Conservation (phyloP, 2,113 vertebrate genomes). For the Seriola dumerili region DNA sequence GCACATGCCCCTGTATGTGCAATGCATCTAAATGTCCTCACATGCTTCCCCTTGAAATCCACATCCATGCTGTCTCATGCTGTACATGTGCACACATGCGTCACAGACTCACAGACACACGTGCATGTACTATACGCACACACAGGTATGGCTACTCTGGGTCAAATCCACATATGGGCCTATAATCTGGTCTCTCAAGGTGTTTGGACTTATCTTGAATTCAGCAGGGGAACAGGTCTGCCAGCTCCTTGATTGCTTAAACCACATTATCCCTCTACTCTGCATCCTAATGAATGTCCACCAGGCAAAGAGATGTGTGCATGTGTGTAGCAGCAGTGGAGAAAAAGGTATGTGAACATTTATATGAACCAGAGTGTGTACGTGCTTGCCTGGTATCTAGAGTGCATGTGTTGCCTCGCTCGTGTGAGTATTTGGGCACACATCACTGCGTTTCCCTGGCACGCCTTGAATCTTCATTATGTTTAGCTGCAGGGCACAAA, state of each 20-base stretch:
- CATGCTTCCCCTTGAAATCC: constrained; percentile 26
- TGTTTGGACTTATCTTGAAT: constrained; percentile 78
- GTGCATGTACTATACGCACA: constrained; percentile 10
- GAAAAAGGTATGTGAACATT: constrained; percentile 4
- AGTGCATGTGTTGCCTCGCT: constrained; percentile 27
- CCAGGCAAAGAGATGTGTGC: constrained; percentile 54
- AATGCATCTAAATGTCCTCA: constrained; percentile 16
- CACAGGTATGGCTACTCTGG: constrained; percentile 38
- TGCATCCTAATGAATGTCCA: constrained; percentile 79
- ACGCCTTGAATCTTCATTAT: constrained; percentile 77
- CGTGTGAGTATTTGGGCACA: constrained; percentile 52
- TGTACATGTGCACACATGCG: constrained; percentile 16
- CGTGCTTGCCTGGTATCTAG: constrained; percentile 7
- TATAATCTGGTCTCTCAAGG: constrained; percentile 77
- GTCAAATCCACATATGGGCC: constrained; percentile 66
- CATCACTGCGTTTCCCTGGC: constrained; percentile 52
- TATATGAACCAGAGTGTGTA: constrained; percentile 18
- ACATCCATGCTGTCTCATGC: constrained; percentile 31
- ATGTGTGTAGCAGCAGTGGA: neutral
- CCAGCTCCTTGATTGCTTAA: constrained; percentile 78
- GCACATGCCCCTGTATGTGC: neutral
- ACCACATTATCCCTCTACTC: constrained; percentile 74
- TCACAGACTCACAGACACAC: constrained; percentile 23
- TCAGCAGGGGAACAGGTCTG: constrained; percentile 66
- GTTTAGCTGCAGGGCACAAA: constrained; percentile 75